A percentile compares a stretch with the other conserved stretches of the same genome.
phyloP scores from a whole-genome alignment of 2,888 invertebrate species.

The Phortica okadai region DNA sequence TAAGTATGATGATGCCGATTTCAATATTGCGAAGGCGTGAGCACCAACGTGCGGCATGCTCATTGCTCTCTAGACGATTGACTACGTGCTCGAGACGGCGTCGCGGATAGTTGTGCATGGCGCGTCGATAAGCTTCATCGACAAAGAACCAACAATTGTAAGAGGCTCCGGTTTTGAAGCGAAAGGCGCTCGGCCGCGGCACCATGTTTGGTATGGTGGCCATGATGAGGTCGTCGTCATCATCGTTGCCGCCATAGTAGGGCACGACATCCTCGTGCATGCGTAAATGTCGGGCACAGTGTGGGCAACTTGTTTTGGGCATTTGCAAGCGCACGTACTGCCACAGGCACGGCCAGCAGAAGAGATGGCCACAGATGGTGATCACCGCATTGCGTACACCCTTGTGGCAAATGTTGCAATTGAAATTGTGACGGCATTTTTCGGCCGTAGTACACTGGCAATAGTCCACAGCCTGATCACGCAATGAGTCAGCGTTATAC shows the following conservation, averaged over 20 bases:
- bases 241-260: slow-evolving; percentile 49
- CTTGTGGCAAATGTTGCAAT: slow-evolving; percentile 45
- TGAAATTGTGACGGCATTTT: neutral
- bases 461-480: no score
- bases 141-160: neutral
- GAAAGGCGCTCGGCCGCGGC: slow-evolving; percentile 41
- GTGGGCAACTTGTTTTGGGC: slow-evolving; percentile 41
- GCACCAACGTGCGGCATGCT: no score
- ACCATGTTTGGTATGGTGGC: slow-evolving; percentile 5
- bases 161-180: neutral
- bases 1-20: no score
- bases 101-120: neutral
- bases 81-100: neutral
- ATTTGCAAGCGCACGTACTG: neutral
- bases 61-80: no score
- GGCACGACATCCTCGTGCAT: slow-evolving; percentile 57
- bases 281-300: slow-evolving; percentile 38
- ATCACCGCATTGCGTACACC: slow-evolving; percentile 48
- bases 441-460: no score
- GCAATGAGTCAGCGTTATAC: no score
- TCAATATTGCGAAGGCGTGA: no score
- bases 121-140: neutral
- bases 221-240: neutral
- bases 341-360: slow-evolving; percentile 59
- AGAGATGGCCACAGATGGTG: slow-evolving; percentile 57